Evolutionary conservation across 2,888 invertebrate genomes (phyloP), one percentile per base, ranked within the genome.

Genomic region (Drosophila sordidula): DNA sequence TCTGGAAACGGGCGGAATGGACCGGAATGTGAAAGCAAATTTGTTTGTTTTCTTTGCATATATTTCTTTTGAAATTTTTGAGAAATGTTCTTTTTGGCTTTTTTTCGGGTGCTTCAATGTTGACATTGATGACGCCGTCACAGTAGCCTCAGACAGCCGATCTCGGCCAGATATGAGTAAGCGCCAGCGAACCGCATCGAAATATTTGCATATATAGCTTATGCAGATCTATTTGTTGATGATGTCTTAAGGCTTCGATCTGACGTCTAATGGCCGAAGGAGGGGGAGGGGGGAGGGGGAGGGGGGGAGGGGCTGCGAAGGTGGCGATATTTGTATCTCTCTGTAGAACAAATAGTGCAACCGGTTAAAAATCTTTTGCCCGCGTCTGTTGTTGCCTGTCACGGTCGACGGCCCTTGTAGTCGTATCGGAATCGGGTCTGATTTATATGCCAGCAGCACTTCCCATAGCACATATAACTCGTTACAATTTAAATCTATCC

Each of bases 401-500:
- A 65, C 65, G 64, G 49, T 71, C 70, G 57, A 41, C 11, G 50
- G 69, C 54, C 39, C 55, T 63, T 57, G 8, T 25, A 9, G 45
- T 39, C 47, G 34, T 34, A 26, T n/a, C n/a, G 42, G 42, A 12
- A 22, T 52, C 52, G 52, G 22, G 14, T 11, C 32, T 32, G 22
- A 32, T 52, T 52, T 42, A 34, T 34, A 18, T 51, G 50, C 25
- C 29, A 41, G 14, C n/a, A 4, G 49, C 11, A 8, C 29, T 65
- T 55, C 63, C 57, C 71, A 70, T 54, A 57, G 44, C 41, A 34
- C 51, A 62, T 9, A 18, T 58, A 63, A 36, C 26, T 61, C 25
- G 62, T 61, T 70, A 61, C 63, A 66, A 63, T 75, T 70, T 59
- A 58, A 62, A 70, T 70, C 41, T 39, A 46, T 45, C 39, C 14